Conservation (phyloP, 2,888 invertebrate species). For the Xestia sexstrigata region DNA sequence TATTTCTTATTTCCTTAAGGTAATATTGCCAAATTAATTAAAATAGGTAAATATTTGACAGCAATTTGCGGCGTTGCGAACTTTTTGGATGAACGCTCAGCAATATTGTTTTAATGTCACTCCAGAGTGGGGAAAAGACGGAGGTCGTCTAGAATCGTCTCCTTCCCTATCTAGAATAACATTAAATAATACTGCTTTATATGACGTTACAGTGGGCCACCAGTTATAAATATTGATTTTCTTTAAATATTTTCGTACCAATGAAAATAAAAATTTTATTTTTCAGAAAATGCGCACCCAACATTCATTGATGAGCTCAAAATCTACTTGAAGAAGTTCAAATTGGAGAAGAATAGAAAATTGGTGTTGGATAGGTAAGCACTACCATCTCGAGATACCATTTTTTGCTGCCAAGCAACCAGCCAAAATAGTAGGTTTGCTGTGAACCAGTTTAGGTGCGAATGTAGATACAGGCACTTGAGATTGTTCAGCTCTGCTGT, state of each 20-base stretch:
- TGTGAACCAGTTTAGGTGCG: background rate
- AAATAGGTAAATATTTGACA: too few species aligned
- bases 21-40: too few species aligned
- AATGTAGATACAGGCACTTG: background rate
- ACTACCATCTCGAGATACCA: background rate
- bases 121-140: too few species aligned
- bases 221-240: background rate
- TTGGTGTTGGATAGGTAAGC: slow-evolving; percentile 83
- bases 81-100: too few species aligned
- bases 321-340: slow-evolving; percentile 82
- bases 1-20: too few species aligned
- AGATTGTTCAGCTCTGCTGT: background rate
- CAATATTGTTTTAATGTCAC: too few species aligned
- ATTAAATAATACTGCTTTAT: too few species aligned
- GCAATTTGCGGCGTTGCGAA: too few species aligned
- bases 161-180: too few species aligned
- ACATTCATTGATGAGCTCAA: slow-evolving; percentile 81
- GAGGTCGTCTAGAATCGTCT: too few species aligned
- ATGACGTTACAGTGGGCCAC: background rate
- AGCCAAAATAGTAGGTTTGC: too few species aligned
- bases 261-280: slow-evolving; percentile 15
- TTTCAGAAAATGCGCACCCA: slow-evolving; percentile 75
- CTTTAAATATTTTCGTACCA: too few species aligned
- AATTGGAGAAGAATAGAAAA: slow-evolving; percentile 84
- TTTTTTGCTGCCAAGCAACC: background rate